A percentile compares a stretch with the other conserved stretches of the same genome.
phyloP scores from a whole-genome alignment of 1,140 invertebrate species.

The Ceratosolen solmsi region DNA sequence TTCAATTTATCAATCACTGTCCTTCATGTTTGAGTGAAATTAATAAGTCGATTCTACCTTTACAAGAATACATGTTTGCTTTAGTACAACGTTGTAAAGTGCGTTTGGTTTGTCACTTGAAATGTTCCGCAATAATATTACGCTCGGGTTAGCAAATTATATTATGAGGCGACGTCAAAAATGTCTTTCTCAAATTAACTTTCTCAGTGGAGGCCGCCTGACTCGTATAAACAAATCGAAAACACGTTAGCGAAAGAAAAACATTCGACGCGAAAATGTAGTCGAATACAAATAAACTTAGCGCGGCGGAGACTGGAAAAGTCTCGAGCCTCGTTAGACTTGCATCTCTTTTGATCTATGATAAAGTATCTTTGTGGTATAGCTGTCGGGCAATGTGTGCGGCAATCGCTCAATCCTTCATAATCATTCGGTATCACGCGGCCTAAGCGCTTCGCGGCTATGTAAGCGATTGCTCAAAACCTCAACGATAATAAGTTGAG shows the following conservation, averaged over 20 bases:
- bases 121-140: neutral
- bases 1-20: slow-evolving; percentile 24
- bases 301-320: neutral
- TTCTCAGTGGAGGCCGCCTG: neutral
- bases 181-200: neutral
- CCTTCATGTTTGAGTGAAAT: neutral
- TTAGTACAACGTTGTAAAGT: slow-evolving; percentile 11
- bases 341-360: slow-evolving; percentile 15
- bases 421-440: slow-evolving; percentile 16
- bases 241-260: neutral
- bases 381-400: slow-evolving; percentile 27
- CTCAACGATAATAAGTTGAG: slow-evolving; percentile 35
- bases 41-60: neutral
- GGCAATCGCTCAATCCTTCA: slow-evolving; percentile 40
- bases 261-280: neutral
- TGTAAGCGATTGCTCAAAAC: slow-evolving; percentile 45
- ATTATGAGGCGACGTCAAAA: neutral
- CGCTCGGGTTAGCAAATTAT: neutral
- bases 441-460: slow-evolving; percentile 3
- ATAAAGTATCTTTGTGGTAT: slow-evolving; percentile 6
- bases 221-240: neutral
- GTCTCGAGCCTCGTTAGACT: neutral
- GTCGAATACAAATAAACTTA: neutral
- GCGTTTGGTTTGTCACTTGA: slow-evolving; percentile 2
- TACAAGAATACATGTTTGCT: neutral